Conservation (phyloP, 92 coral and sea anemone genomes). For the Actinostola sp. region DNA sequence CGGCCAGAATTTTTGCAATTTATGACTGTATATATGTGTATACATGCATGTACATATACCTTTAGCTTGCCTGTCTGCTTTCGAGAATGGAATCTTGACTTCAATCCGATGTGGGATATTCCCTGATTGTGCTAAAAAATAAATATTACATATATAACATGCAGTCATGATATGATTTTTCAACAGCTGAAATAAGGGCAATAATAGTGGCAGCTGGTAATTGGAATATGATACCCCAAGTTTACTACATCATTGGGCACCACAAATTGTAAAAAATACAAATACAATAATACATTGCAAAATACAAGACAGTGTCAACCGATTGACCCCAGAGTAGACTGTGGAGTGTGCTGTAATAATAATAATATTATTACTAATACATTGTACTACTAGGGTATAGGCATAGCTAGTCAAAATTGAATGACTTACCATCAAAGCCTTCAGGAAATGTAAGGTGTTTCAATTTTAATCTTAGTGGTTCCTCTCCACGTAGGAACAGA, state of each 20-base stretch:
- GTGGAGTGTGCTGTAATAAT: neutral
- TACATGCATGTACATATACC: neutral
- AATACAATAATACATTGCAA: too few relatives aligned
- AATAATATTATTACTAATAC: neutral
- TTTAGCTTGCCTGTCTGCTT: slow-evolving; percentile 21
- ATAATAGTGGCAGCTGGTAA: neutral
- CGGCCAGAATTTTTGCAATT: too few relatives aligned
- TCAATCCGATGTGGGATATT: slow-evolving; percentile 7
- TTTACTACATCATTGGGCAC: too few relatives aligned
- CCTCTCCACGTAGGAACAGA: neutral
- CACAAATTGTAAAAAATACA: too few relatives aligned
- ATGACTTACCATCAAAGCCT: neutral
- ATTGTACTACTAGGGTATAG: neutral
- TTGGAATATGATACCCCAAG: too few relatives aligned
- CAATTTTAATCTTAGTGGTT: neutral
- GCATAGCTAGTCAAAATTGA: neutral
- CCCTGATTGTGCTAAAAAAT: neutral
- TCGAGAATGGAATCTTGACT: slow-evolving; percentile 7
- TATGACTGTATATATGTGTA: too few relatives aligned
- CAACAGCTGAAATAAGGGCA: neutral
- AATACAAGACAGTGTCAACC: too few relatives aligned
- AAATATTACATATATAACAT: neutral
- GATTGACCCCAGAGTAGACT: too few relatives aligned
- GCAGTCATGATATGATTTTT: neutral
- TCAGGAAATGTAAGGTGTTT: neutral